Evolutionary conservation across 2,113 vertebrate species (phyloP).

Genomic region (Sceloporus tristichus): DNA sequence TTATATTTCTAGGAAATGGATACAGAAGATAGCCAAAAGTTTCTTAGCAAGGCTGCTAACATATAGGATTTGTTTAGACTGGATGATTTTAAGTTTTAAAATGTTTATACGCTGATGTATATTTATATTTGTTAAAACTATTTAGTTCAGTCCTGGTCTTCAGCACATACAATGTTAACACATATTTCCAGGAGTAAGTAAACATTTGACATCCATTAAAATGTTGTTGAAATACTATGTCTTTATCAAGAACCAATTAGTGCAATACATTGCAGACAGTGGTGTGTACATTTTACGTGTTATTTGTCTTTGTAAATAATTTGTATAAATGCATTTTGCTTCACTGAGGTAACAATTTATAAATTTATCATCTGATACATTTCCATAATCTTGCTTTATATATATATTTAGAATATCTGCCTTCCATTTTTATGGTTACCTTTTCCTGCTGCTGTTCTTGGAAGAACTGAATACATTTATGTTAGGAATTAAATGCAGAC

Average conservation of each 20-base stretch:
- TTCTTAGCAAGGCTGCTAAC: conserved; percentile 55
- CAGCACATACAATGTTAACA: conserved; percentile 66
- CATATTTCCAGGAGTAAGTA: conserved; percentile 67
- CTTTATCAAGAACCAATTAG: conserved; percentile 67
- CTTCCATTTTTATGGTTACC: conserved; percentile 33
- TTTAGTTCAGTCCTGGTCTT: conserved; percentile 24
- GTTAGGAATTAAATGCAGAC: conserved; percentile 1
- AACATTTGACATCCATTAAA: conserved; percentile 64
- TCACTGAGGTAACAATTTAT: background rate
- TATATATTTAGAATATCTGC: conserved; percentile 25
- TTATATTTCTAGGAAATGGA: conserved; percentile 12
- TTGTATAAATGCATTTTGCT: background rate
- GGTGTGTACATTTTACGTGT: conserved; percentile 53
- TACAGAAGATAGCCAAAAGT: conserved; percentile 28
- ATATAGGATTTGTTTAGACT: conserved; percentile 63
- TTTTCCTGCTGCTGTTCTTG: conserved; percentile 23
- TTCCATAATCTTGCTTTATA: background rate
- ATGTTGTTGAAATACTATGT: conserved; percentile 43
- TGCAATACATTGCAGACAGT: conserved; percentile 47
- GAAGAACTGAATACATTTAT: conserved; percentile 6
- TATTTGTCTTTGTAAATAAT: conserved; percentile 50
- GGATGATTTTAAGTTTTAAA: conserved; percentile 66
- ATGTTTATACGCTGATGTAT: conserved; percentile 62
- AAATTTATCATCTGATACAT: conserved; percentile 20
- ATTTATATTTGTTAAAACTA: conserved; percentile 63